Percentiles rank a stretch among this genome's conserved stretches.
phyloP scores from a whole-genome alignment of 2,888 invertebrate species.

The Nomada ruficornis region DNA sequence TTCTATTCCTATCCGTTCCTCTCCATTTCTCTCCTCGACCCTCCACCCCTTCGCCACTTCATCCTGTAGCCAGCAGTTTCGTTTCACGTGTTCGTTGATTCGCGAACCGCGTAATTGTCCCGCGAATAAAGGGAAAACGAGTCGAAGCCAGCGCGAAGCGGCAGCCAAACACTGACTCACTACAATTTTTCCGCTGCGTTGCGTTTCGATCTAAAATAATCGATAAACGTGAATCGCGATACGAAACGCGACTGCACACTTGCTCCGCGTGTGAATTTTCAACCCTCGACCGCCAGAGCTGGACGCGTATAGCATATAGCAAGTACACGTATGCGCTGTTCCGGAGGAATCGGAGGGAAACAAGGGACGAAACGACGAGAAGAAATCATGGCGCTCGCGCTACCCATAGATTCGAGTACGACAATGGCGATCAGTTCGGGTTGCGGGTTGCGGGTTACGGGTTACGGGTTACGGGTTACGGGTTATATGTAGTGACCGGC shows the following conservation, averaged over 20 bases:
- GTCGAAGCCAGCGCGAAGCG: no score
- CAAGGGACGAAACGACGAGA: background rate
- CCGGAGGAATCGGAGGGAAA: no score
- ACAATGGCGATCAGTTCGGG: slow-evolving; percentile 70
- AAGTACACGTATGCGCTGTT: no score
- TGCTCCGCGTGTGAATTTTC: no score
- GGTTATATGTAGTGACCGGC: slow-evolving; percentile 49
- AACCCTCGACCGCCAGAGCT: background rate
- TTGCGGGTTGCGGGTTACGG: slow-evolving; percentile 61
- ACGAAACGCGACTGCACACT: background rate
- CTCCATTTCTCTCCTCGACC: slow-evolving; percentile 26
- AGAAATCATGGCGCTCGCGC: background rate
- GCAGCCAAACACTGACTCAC: background rate
- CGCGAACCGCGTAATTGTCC: slow-evolving; percentile 52
- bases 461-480: slow-evolving; percentile 62
- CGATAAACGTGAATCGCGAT: background rate
- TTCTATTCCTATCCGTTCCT: background rate
- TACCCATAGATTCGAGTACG: slow-evolving; percentile 27
- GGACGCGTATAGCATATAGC: no score
- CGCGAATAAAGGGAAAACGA: slow-evolving; percentile 38
- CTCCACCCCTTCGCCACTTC: background rate
- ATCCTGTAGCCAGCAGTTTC: slow-evolving; percentile 24
- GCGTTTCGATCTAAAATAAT: background rate
- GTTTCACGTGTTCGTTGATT: slow-evolving; percentile 26
- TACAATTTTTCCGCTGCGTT: slow-evolving; percentile 9